Conservation (phyloP, 2,113 vertebrate genomes). For the Melanerpes formicivorus region DNA sequence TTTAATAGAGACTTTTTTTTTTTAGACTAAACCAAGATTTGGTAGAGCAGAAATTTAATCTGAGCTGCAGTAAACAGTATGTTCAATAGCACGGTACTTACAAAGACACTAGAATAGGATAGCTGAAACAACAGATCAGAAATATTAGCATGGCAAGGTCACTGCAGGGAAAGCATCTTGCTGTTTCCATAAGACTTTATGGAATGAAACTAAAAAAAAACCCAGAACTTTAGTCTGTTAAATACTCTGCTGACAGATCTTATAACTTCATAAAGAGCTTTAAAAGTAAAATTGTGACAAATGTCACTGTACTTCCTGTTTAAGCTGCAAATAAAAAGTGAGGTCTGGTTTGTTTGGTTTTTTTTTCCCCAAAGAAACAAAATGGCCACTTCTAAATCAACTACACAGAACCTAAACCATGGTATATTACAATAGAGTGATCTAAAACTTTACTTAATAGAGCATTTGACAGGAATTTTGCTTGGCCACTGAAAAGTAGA, state of each 20-base stretch:
- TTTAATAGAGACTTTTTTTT: neutral
- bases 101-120: neutral
- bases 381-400: neutral
- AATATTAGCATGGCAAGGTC: neutral
- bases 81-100: neutral
- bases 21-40: neutral
- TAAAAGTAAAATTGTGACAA: neutral
- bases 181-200: fast-evolving
- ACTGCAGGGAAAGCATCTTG: neutral
- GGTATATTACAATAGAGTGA: neutral
- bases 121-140: neutral
- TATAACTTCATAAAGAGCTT: neutral
- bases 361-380: neutral
- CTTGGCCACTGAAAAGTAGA: neutral
- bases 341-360: neutral
- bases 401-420: neutral
- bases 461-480: neutral
- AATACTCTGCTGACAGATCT: neutral
- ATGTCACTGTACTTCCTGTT: neutral
- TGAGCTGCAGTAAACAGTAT: neutral
- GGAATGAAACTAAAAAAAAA: neutral
- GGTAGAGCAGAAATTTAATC: neutral
- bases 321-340: neutral
- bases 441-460: neutral
- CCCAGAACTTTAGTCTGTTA: neutral